These are phyloP conservation scores for Acleris laterana DNA, from an alignment of 2,888 invertebrate species.

Conservation along the genomic window DNA sequence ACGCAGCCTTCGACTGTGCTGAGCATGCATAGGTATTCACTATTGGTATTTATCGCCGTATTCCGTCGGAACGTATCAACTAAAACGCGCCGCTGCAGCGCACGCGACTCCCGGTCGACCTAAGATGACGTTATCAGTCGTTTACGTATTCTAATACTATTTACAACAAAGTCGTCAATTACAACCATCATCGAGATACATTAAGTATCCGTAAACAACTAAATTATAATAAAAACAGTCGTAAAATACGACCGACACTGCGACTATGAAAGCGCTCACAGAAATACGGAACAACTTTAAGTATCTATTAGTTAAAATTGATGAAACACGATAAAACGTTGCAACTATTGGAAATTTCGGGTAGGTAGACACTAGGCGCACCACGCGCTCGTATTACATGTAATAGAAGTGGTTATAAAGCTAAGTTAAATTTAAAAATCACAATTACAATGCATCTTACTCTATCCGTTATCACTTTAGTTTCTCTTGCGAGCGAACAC, in stretches of 20 bases:
- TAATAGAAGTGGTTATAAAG: constrained; percentile 42
- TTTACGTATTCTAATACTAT: constrained; percentile 63
- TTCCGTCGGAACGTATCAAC: constrained; percentile 8
- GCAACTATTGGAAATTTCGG: constrained; percentile 64
- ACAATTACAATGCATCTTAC: constrained; percentile 40
- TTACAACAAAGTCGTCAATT: constrained; percentile 68
- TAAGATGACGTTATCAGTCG: constrained; percentile 62
- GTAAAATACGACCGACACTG: constrained; percentile 44
- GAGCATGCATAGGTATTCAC: background rate
- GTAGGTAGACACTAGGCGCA: constrained; percentile 46
- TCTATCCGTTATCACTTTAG: constrained; percentile 41
- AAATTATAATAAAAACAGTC: constrained; percentile 44
- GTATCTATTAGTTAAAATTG: constrained; percentile 41
- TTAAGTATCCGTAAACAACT: constrained; percentile 54
- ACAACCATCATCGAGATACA: constrained; percentile 61
- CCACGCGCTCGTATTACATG: constrained; percentile 12
- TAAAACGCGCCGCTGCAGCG: constrained; percentile 19
- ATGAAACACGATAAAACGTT: constrained; percentile 58
- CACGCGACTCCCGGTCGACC: constrained; percentile 42
- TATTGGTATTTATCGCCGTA: constrained; percentile 31
- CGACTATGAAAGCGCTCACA: constrained; percentile 26
- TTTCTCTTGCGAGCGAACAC: constrained; percentile 25
- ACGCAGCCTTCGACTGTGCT: constrained; percentile 2
- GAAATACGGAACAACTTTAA: constrained; percentile 30
- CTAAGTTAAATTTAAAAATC: constrained; percentile 47